Evolutionary conservation across 2,888 invertebrate genomes (phyloP).

Genomic region (Criorhina ranunculi): DNA sequence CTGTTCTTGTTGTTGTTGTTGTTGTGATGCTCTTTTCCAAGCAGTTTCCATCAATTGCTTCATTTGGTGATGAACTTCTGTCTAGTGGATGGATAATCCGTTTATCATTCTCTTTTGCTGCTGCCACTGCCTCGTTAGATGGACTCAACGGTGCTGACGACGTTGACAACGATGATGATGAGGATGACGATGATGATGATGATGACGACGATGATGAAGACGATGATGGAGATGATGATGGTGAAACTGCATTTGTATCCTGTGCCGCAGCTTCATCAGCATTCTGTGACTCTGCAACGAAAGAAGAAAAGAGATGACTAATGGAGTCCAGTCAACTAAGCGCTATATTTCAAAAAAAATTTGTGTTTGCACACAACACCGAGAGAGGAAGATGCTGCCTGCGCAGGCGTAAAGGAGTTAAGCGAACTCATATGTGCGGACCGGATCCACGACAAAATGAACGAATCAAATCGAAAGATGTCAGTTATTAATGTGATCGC

Average conservation of each 20-base stretch:
- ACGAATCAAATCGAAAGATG: conserved; percentile 84
- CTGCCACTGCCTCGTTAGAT: too few relatives aligned
- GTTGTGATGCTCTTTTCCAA: conserved; percentile 47
- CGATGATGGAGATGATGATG: conserved; percentile 29
- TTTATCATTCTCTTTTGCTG: conserved; percentile 49
- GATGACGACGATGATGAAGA: neutral
- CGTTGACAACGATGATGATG: neutral
- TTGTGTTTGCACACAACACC: too few relatives aligned
- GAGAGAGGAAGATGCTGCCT: conserved; percentile 12
- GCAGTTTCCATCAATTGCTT: conserved; percentile 48
- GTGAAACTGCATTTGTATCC: conserved; percentile 38
- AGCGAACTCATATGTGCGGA: too few relatives aligned
- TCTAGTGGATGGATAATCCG: conserved; percentile 63
- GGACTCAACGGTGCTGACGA: neutral
- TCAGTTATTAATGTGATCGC: conserved; percentile 85
- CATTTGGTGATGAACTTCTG: conserved; percentile 67
- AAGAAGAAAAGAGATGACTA: conserved; percentile 56
- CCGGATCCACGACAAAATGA: conserved; percentile 67
- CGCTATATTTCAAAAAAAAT: conserved; percentile 50
- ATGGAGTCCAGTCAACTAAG: conserved; percentile 45
- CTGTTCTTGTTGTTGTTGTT: neutral
- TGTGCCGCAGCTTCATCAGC: conserved; percentile 35
- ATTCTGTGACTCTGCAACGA: conserved; percentile 52
- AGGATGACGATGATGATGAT: neutral
- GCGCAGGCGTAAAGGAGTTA: conserved; percentile 55